Percentiles rank a stretch among this genome's conserved stretches.
Evolutionary conservation across 2,797 vertebrate species (phyloP).

Genomic region (Lepus townsendii): DNA sequence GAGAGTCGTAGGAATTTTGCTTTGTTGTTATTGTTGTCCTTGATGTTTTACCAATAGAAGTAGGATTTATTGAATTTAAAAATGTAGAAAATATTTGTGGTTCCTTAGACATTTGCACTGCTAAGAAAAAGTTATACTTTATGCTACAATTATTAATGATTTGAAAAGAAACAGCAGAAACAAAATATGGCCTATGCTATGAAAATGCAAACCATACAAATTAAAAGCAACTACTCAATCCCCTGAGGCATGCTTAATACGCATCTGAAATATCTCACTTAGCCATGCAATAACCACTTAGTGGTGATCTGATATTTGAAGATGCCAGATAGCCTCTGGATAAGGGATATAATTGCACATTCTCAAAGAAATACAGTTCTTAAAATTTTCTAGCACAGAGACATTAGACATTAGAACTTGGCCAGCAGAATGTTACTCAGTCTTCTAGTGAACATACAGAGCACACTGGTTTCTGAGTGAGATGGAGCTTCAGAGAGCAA

Average conservation of each 20-base stretch:
- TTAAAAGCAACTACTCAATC: not conserved
- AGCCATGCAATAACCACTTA: not conserved
- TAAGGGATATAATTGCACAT: not conserved
- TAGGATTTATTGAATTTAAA: conserved; percentile 73
- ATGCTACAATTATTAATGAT: conserved; percentile 42
- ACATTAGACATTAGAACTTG: conserved; percentile 20
- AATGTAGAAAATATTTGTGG: conserved; percentile 55
- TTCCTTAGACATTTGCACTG: conserved; percentile 46
- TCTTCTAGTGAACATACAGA: conserved; percentile 33
- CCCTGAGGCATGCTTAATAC: conserved; percentile 55
- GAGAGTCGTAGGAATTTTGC: not conserved
- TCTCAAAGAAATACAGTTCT: not conserved
- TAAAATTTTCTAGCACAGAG: conserved; percentile 1
- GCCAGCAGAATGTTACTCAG: conserved; percentile 34
- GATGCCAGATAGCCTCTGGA: not conserved
- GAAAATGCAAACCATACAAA: conserved; percentile 66
- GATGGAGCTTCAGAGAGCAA: conserved; percentile 18
- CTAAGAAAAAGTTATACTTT: conserved; percentile 70
- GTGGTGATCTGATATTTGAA: conserved; percentile 15
- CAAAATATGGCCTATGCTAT: not conserved
- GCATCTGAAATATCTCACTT: conserved; percentile 30
- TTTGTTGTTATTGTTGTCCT: not conserved
- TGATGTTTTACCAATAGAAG: not conserved
- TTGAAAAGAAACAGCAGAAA: conserved; percentile 63
- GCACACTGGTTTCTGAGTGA: conserved; percentile 7